Conservation (phyloP, 2,888 invertebrate genomes). For the Schizotus pectinicornis region DNA sequence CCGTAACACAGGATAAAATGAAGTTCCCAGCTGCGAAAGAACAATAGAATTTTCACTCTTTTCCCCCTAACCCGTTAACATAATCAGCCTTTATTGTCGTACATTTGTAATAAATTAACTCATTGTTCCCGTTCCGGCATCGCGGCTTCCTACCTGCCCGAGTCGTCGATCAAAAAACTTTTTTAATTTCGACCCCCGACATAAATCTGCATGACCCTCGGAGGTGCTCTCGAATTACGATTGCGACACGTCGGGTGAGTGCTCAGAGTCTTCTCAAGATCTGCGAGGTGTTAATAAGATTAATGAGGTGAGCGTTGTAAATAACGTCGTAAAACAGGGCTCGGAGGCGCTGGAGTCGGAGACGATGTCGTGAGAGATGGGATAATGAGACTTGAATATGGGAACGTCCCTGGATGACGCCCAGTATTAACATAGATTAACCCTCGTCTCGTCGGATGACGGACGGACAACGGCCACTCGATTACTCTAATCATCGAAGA, state of each 20-base stretch:
- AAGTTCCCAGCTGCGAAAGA: conserved; percentile 19
- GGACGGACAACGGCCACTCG: conserved; percentile 16
- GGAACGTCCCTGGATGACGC: conserved; percentile 17
- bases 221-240: not conserved
- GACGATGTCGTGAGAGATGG: conserved; percentile 1
- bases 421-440: conserved; percentile 27
- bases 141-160: not conserved
- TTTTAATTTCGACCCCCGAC: not conserved
- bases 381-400: conserved; percentile 7
- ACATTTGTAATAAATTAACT: not conserved
- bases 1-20: conserved; percentile 17
- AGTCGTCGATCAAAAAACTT: not conserved
- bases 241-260: not conserved
- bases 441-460: conserved; percentile 21
- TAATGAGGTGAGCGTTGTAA: conserved; percentile 8
- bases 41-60: not conserved
- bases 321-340: conserved; percentile 7
- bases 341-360: not conserved
- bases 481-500: conserved; percentile 15
- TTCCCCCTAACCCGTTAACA: not conserved
- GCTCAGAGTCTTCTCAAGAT: not conserved
- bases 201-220: too few relatives aligned
- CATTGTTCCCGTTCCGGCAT: not conserved
- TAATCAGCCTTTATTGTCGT: too few relatives aligned
- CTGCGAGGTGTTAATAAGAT: conserved; percentile 13